A percentile compares a stretch with the other conserved stretches of the same genome.
phyloP scores from a whole-genome alignment of 2,113 vertebrate genomes.

The Heteronetta atricapilla region DNA sequence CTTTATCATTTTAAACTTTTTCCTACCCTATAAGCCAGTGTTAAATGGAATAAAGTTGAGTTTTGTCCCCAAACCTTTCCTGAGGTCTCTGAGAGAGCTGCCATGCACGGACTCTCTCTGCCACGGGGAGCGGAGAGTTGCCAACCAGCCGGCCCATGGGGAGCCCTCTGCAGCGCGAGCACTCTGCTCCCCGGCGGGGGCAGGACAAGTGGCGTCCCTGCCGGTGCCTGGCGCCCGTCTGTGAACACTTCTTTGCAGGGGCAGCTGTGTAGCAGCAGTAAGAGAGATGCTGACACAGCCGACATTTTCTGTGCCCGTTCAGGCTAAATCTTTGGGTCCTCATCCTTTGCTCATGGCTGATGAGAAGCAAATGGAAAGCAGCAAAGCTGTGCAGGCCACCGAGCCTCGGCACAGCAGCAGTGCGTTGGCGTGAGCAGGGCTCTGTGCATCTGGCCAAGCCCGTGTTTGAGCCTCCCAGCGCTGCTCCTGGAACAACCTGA shows the following conservation, averaged over 20 bases:
- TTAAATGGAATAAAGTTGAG: neutral
- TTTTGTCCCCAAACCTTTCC: neutral
- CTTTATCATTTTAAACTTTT: neutral
- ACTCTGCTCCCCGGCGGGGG: accelerated
- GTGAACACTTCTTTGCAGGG: neutral
- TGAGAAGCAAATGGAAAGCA: neutral
- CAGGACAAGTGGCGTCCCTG: no score
- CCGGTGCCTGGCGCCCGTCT: neutral
- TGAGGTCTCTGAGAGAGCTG: neutral
- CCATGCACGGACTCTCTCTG: neutral
- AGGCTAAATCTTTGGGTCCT: neutral
- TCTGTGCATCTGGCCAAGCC: neutral
- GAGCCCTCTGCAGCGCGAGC: accelerated
- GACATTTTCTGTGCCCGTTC: accelerated
- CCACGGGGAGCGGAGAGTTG: neutral
- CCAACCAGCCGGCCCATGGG: accelerated
- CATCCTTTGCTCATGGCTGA: neutral
- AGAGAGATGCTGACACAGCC: neutral
- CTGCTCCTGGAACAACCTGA: neutral
- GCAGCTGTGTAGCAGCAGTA: neutral
- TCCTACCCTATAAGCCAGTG: neutral
- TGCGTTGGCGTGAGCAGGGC: neutral
- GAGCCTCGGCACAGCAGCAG: neutral
- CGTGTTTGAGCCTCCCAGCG: neutral
- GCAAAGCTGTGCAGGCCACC: neutral